These are phyloP conservation scores for Synanceia verrucosa DNA, from an alignment of 2,797 vertebrate genomes.

Conservation along the genomic window DNA sequence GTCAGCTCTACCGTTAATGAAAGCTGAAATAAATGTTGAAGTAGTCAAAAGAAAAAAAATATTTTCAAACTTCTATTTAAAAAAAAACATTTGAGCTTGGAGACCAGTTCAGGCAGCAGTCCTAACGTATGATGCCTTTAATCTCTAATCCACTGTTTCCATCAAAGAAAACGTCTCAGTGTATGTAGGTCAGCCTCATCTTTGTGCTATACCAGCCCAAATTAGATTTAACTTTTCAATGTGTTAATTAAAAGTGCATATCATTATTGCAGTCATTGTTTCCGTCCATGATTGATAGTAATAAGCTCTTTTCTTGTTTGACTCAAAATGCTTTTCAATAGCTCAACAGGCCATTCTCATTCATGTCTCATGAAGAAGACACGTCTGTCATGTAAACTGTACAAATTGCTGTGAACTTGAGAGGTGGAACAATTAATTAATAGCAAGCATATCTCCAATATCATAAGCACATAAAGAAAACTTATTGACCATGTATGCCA, in stretches of 20 bases:
- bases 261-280: conserved; percentile 30
- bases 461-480: background rate
- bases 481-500: background rate
- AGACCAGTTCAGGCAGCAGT: conserved; percentile 23
- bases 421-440: conserved; percentile 5
- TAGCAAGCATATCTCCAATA: background rate
- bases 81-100: background rate
- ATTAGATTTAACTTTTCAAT: conserved; percentile 38
- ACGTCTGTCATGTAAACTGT: background rate
- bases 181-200: conserved; percentile 35
- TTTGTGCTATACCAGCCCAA: conserved; percentile 28
- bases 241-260: conserved; percentile 40
- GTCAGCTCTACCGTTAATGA: conserved; percentile 7
- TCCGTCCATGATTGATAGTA: conserved; percentile 18
- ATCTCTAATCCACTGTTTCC: conserved; percentile 34
- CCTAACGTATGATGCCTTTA: conserved; percentile 1
- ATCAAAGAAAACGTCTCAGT: conserved; percentile 18
- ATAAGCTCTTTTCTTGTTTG: conserved; percentile 19
- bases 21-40: conserved; percentile 10
- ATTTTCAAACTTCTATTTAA: no score
- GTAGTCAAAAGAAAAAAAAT: background rate
- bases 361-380: conserved; percentile 23
- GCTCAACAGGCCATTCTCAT: conserved; percentile 24
- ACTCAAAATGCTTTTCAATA: conserved; percentile 13
- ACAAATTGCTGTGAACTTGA: conserved; percentile 17